These are phyloP conservation scores for Catharus bicknelli DNA, from an alignment of 2,113 vertebrate species.

Conservation along the genomic window DNA sequence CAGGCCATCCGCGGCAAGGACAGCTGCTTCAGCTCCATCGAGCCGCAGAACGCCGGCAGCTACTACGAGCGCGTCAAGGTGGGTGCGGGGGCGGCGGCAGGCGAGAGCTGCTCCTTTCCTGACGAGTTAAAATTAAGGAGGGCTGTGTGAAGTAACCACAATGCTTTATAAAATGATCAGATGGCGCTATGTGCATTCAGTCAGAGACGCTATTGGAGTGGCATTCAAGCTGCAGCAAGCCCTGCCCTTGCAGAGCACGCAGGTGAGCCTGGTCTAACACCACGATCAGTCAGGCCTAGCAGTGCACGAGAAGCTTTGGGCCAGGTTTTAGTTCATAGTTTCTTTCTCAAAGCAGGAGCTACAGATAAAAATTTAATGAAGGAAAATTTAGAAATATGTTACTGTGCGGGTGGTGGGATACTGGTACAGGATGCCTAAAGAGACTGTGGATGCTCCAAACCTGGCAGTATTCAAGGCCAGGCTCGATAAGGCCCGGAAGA, in stretches of 20 bases:
- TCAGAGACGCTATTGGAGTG: not conserved
- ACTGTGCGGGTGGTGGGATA: not conserved
- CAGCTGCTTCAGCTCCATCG: not conserved
- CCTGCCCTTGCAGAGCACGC: not conserved
- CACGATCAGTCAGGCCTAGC: rapidly evolving
- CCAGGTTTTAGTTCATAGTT: rapidly evolving
- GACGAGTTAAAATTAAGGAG: not conserved
- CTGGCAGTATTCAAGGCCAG: not conserved
- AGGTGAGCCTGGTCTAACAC: not conserved
- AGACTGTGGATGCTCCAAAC: not conserved
- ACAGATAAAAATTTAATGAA: not conserved
- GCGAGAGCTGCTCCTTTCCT: rapidly evolving
- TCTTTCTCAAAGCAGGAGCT: not conserved
- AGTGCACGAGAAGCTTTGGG: rapidly evolving
- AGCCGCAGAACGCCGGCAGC: constrained; percentile 53
- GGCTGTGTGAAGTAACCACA: not conserved
- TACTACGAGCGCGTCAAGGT: constrained; percentile 80
- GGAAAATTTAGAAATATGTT: not conserved
- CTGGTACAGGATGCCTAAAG: no score
- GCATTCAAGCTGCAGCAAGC: not conserved
- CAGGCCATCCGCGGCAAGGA: not conserved
- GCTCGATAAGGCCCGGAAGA: not conserved
- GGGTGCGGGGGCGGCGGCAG: not conserved
- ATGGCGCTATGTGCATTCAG: not conserved
- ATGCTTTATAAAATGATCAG: not conserved